phyloP scores from a whole-genome alignment of 2,888 invertebrate species.

The Hirudinaria manillensis region DNA sequence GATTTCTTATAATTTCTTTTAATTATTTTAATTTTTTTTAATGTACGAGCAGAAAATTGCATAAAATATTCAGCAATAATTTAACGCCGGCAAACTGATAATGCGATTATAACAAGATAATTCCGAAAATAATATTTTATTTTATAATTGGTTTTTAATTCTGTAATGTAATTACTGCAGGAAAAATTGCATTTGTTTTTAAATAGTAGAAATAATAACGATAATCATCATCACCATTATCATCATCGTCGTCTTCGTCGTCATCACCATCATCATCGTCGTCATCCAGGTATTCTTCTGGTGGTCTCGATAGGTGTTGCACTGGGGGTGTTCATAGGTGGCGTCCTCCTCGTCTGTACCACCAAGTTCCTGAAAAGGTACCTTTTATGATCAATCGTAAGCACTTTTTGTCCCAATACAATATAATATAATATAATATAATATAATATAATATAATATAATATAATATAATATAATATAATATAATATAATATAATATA shows the following conservation, averaged over 20 bases:
- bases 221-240: too few relatives aligned
- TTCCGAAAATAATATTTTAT: too few relatives aligned
- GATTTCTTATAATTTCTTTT: too few relatives aligned
- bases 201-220: too few relatives aligned
- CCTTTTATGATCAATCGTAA: neutral
- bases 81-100: too few relatives aligned
- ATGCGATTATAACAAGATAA: too few relatives aligned
- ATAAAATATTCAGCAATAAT: too few relatives aligned
- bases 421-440: neutral
- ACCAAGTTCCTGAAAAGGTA: slow-evolving; percentile 36
- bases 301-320: slow-evolving; percentile 38
- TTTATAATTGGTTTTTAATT: too few relatives aligned
- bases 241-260: neutral
- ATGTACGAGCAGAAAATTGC: too few relatives aligned
- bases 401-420: neutral
- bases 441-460: neutral
- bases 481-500: neutral
- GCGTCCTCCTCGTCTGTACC: slow-evolving; percentile 34
- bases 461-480: neutral
- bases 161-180: too few relatives aligned
- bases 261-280: slow-evolving; percentile 4
- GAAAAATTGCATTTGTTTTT: too few relatives aligned
- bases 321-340: slow-evolving; percentile 36
- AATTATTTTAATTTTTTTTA: too few relatives aligned
- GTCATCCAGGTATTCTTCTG: slow-evolving; percentile 34